Evolutionary conservation across 2,797 vertebrate species (phyloP), one percentile per base, ranked within the genome.

Genomic region (Siniperca obscura): DNA sequence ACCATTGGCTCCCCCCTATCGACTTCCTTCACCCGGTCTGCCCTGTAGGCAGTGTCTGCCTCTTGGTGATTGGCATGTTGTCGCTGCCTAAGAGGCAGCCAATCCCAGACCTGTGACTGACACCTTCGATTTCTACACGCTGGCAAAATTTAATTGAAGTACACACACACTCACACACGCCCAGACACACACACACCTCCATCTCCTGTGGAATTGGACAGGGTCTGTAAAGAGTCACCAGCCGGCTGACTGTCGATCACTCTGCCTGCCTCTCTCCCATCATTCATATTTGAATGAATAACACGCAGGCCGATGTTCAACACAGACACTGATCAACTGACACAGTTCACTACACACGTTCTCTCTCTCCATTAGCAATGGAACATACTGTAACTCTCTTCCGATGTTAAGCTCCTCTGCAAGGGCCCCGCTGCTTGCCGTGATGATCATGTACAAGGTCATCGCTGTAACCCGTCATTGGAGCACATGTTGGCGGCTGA

Each of bases 251-350:
- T 82, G 86, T 82, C 82, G 5, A 74, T 87, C 86, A 86, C 60
- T 25, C 73, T 1, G 34, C 72, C 65, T 5, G 78, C 57, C 67
- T 46, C 60, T 71, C 77, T 78, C 19, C 73, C 60, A 22, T 61
- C 52, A 38, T 67, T 90, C 82, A 71, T 75, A 86, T 87, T 77
- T 82, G 77, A 88, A 90, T 89, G 78, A 90, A 62, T 40, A 88
- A 81, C 89, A 87, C 27, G 25, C 53, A 59, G 80, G 64, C 76
- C 66, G 78, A 82, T 89, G 83, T 89, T 77, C 57, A 85, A 77
- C 89, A 81, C 61, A 25, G 66, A 86, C 85, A 78, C 4, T 79
- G 86, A 92, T 90, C 66, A 66, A 83, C 83, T 81, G 75, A 80
- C 81, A 85, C 80, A 66, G 77, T 19, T 86, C 36, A 16, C 74